Evolutionary conservation across 2,113 vertebrate genomes (phyloP), one percentile per base, ranked within the genome.

Genomic region (Oreochromis aureus): DNA sequence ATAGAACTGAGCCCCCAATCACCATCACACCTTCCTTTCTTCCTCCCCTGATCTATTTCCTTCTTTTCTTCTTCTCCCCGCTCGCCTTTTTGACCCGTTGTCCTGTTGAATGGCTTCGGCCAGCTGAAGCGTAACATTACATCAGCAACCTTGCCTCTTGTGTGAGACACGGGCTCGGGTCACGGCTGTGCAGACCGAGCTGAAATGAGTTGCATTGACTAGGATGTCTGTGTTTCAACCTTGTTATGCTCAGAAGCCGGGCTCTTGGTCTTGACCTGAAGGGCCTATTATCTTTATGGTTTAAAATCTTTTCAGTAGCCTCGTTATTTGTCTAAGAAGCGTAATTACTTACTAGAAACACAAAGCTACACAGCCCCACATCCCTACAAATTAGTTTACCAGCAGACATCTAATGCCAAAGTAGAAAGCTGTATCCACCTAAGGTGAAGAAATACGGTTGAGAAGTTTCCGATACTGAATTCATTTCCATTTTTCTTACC

Each of bases 81-180:
- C 76, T 78, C 34, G 41, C 91, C 88, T 80, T 81, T 69, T 34
- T 51, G 90, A 95, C 91, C 91, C 27, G 11, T 39, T 85, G 88
- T 86, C 87, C 85, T 3, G 66, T 46, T 51, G 87, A 90, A 89
- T 76, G 80, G 83, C 48, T 66, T 63, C 81, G 34, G 87, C 90
- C 58, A 87, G 13, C 34, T 87, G 91, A 85, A 89, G 93, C 89
- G 86, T 79, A 88, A 89, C 94, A 93, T 94, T 93, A 87, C 92
- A 94, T 89, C 88, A 63, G 89, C 84, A 66, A 58, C 66, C 55
- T 86, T n/a, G 87, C 86, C 85, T 93, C 86, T 85, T 48, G 86
- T 86, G 89, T 53, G 51, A 16, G 83, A 86, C 85, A 27, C 24
- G 5, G 85, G 58, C 55, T 85, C 19, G 2, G 89, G 90, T 91